A percentile compares a stretch with the other conserved stretches of the same genome.
Evolutionary conservation across 2,888 invertebrate species (phyloP).

Genomic region (Drosophila nr. perissopoda): DNA sequence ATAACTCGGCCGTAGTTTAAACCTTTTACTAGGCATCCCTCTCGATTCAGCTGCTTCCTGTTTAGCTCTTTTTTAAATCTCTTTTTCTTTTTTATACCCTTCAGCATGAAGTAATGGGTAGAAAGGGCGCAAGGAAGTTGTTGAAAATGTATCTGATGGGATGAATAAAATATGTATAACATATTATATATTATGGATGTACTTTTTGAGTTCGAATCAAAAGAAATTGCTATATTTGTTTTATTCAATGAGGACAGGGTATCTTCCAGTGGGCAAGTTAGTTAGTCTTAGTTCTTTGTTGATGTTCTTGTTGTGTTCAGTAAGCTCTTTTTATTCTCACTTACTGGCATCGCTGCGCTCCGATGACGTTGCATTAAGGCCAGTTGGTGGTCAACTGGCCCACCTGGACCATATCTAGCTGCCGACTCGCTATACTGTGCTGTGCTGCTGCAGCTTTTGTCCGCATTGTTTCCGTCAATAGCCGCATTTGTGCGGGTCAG

Average conservation of each 20-base stretch:
- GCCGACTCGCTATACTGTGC: slow-evolving; percentile 12
- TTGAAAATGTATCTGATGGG: not conserved
- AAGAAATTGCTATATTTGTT: not conserved
- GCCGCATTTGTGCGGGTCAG: slow-evolving; percentile 81
- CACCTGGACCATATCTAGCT: slow-evolving; percentile 39
- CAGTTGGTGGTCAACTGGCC: slow-evolving; percentile 40
- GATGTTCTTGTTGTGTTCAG: slow-evolving; percentile 27
- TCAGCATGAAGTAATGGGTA: not conserved
- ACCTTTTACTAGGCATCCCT: slow-evolving; percentile 1
- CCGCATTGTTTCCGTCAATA: slow-evolving; percentile 77
- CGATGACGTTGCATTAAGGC: slow-evolving; percentile 64
- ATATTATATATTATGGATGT: not conserved
- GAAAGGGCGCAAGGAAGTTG: not conserved
- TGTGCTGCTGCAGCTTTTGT: slow-evolving; percentile 56
- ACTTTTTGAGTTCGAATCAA: not conserved
- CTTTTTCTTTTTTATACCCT: not conserved
- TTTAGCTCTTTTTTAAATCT: slow-evolving; percentile 26
- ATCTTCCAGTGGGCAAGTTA: not conserved
- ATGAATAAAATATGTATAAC: not conserved
- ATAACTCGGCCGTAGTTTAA: slow-evolving; percentile 45
- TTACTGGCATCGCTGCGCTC: slow-evolving; percentile 49
- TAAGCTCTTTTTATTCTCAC: slow-evolving; percentile 70
- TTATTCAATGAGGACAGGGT: not conserved
- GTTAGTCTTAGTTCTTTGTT: slow-evolving; percentile 7
- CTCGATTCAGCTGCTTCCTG: slow-evolving; percentile 16